Evolutionary conservation across 2,797 vertebrate genomes (phyloP).

Genomic region (Hydrolagus colliei): DNA sequence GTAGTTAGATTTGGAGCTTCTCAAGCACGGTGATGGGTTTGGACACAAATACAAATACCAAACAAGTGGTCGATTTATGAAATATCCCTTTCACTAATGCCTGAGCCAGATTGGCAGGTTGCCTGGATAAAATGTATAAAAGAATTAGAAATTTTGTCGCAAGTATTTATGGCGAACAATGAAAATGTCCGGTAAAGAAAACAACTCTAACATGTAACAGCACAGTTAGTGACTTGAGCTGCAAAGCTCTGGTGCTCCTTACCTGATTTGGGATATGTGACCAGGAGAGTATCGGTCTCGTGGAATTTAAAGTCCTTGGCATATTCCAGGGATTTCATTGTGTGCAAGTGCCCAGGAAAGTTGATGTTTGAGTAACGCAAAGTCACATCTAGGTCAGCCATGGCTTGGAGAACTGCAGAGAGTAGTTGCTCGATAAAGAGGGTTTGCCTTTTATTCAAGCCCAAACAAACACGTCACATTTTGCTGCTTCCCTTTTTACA

Average conservation of each 20-base stretch:
- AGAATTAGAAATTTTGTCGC: background rate
- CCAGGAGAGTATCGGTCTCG: slow-evolving; percentile 65
- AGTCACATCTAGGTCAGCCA: slow-evolving; percentile 58
- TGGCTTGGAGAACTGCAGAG: slow-evolving; percentile 37
- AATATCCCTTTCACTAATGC: too few relatives aligned
- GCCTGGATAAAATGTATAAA: background rate
- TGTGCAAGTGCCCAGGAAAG: slow-evolving; percentile 70
- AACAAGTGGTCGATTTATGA: too few relatives aligned
- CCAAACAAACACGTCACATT: too few relatives aligned
- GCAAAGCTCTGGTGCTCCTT: slow-evolving; percentile 37
- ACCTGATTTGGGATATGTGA: slow-evolving; percentile 80
- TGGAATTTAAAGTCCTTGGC: slow-evolving; percentile 62
- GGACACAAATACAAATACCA: too few relatives aligned
- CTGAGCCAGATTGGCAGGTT: background rate
- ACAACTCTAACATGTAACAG: background rate
- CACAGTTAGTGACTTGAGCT: background rate
- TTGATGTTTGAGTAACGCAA: slow-evolving; percentile 59
- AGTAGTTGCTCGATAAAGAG: background rate
- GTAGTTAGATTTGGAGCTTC: too few relatives aligned
- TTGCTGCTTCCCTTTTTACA: background rate
- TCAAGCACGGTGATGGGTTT: too few relatives aligned
- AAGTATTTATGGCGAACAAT: background rate
- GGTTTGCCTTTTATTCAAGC: background rate
- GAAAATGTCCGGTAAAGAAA: background rate
- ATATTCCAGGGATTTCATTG: slow-evolving; percentile 57